Conservation (phyloP, 2,797 vertebrate genomes). For the Anguilla anguilla region DNA sequence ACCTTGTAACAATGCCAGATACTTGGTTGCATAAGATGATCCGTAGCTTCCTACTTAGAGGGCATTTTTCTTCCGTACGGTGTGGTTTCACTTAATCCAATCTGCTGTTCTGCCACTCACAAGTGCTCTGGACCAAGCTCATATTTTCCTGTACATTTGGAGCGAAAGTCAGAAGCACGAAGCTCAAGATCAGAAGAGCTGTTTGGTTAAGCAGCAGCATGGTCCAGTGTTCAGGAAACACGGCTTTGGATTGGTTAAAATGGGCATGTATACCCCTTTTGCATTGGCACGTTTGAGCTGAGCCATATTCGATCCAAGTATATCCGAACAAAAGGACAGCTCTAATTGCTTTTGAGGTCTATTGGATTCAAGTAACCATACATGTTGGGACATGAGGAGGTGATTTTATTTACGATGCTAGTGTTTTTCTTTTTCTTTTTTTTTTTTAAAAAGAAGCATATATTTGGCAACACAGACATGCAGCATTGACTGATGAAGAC, state of each 20-base stretch:
- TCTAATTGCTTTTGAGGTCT: no score
- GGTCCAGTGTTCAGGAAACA: constrained; percentile 19
- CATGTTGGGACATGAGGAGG: background rate
- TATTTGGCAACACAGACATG: background rate
- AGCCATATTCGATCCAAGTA: no score
- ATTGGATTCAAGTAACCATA: background rate
- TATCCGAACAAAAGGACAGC: no score
- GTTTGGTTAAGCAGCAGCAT: constrained; percentile 46
- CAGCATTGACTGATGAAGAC: background rate
- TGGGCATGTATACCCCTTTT: no score
- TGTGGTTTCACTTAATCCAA: constrained; percentile 64
- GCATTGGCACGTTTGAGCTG: no score
- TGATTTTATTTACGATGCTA: background rate
- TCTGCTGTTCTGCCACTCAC: constrained; percentile 67
- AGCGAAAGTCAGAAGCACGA: constrained; percentile 49
- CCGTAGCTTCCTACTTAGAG: background rate
- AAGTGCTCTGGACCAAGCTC: constrained; percentile 47
- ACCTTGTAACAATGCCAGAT: constrained; percentile 28
- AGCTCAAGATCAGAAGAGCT: constrained; percentile 39
- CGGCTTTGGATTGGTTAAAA: background rate
- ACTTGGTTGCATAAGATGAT: constrained; percentile 57
- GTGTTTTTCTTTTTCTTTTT: background rate
- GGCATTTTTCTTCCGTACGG: constrained; percentile 57
- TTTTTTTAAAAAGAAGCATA: no score
- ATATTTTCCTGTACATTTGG: constrained; percentile 58